phyloP scores from a whole-genome alignment of 2,113 vertebrate genomes.

The Pedetes capensis region DNA sequence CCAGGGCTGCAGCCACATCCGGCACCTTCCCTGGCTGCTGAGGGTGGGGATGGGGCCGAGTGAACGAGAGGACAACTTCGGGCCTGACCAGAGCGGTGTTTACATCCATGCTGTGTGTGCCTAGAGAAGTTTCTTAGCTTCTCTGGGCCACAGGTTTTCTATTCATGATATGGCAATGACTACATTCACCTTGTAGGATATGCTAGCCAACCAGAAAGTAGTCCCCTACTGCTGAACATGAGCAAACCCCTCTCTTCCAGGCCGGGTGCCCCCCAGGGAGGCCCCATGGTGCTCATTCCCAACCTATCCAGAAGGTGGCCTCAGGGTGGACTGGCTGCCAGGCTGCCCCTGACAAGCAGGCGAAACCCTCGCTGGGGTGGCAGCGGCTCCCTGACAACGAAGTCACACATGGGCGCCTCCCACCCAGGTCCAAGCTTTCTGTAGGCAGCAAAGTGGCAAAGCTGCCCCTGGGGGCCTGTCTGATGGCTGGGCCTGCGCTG shows the following conservation, averaged over 20 bases:
- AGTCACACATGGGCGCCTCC: neutral
- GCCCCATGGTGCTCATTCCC: rapidly evolving
- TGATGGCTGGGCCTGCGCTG: neutral
- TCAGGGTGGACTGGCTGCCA: neutral
- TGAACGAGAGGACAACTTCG: neutral
- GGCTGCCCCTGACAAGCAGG: neutral
- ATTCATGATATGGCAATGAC: no score
- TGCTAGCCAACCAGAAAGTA: rapidly evolving
- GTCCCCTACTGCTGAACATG: rapidly evolving
- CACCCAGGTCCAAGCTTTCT: rapidly evolving
- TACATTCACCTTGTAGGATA: rapidly evolving
- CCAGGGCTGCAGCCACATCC: rapidly evolving
- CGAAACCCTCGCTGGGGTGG: rapidly evolving
- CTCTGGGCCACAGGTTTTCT: neutral
- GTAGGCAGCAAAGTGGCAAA: rapidly evolving
- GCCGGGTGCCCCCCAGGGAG: rapidly evolving
- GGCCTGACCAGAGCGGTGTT: rapidly evolving
- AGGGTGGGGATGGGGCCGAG: neutral
- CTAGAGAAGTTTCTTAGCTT: neutral
- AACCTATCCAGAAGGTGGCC: neutral
- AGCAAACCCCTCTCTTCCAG: rapidly evolving
- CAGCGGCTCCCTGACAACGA: rapidly evolving
- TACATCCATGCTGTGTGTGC: neutral
- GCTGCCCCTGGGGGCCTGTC: no score
- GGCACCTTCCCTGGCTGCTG: rapidly evolving